Percentiles rank a stretch among this genome's conserved stretches.
phyloP scores from a whole-genome alignment of 2,888 invertebrate genomes.

The Melikaiella ostensackeni region DNA sequence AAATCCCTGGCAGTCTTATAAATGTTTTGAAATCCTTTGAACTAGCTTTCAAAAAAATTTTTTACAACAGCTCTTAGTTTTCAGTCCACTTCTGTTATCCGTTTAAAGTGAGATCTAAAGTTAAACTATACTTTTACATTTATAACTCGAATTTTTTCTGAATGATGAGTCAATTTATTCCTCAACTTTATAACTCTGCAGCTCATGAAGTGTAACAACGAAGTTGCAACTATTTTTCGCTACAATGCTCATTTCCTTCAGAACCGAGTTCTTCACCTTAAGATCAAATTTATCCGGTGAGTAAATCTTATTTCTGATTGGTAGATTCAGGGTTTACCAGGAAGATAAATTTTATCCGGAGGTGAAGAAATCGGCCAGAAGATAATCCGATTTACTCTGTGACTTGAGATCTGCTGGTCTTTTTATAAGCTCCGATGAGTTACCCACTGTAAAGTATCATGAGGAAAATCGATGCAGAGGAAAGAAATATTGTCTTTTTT shows the following conservation, averaged over 20 bases:
- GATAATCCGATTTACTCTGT: conserved; percentile 38
- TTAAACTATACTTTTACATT: neutral
- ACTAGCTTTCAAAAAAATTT: too few species aligned
- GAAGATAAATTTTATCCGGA: conserved; percentile 33
- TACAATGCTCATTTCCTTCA: conserved; percentile 30
- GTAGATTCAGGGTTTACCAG: conserved; percentile 30
- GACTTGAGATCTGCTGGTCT: conserved; percentile 31
- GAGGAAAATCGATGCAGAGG: conserved; percentile 20
- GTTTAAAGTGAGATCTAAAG: neutral
- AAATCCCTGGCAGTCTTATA: too few species aligned
- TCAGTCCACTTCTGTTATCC: too few species aligned
- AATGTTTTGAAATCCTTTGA: too few species aligned
- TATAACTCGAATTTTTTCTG: neutral
- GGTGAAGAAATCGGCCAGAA: conserved; percentile 39
- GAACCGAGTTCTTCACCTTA: conserved; percentile 4
- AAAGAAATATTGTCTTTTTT: neutral
- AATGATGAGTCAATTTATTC: neutral
- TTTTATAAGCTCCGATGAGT: conserved; percentile 33
- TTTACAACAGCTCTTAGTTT: too few species aligned
- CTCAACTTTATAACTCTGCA: neutral
- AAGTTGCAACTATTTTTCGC: conserved; percentile 1
- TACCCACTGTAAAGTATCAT: conserved; percentile 32
- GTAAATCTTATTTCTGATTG: conserved; percentile 37
- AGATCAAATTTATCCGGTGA: conserved; percentile 24
- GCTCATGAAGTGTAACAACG: neutral